Conservation (phyloP, 92 coral and sea anemone genomes). For the Umimayanthus chanpuru region DNA sequence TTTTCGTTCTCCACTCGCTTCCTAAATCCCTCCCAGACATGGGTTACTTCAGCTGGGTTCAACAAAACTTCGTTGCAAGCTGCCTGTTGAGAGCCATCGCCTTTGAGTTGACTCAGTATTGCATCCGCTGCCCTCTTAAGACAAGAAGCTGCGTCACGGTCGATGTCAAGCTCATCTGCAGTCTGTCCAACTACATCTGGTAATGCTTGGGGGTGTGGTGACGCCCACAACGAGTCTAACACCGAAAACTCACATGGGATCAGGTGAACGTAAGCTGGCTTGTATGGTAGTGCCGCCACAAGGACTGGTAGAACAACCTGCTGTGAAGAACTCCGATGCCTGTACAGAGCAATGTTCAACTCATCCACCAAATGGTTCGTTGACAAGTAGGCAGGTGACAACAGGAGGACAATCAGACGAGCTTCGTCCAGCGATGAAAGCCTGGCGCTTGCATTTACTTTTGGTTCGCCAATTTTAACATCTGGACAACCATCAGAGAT, state of each 20-base stretch:
- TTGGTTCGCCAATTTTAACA: slow-evolving; percentile 61
- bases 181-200: slow-evolving; percentile 33
- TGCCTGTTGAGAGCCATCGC: slow-evolving; percentile 5
- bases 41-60: slow-evolving; percentile 62
- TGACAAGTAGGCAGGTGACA: slow-evolving; percentile 72
- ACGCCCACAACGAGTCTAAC: slow-evolving; percentile 60
- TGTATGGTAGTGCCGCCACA: slow-evolving; percentile 66
- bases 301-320: slow-evolving; percentile 74
- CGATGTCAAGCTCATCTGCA: slow-evolving; percentile 44
- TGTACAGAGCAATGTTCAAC: slow-evolving; percentile 83
- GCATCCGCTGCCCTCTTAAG: slow-evolving; percentile 53
- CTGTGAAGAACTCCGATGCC: slow-evolving; percentile 72
- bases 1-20: neutral
- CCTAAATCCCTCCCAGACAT: slow-evolving; percentile 54
- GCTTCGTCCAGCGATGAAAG: slow-evolving; percentile 78
- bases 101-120: slow-evolving; percentile 48
- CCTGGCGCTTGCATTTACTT: slow-evolving; percentile 66
- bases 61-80: slow-evolving; percentile 60
- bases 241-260: slow-evolving; percentile 76
- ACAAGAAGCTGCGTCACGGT: slow-evolving; percentile 53
- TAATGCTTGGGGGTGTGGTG: slow-evolving; percentile 11
- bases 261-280: slow-evolving; percentile 78
- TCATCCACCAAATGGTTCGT: slow-evolving; percentile 85
- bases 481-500: slow-evolving; percentile 59
- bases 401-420: slow-evolving; percentile 68